These are phyloP conservation scores for Arremon aurantiirostris DNA, from an alignment of 2,797 vertebrate species.

Conservation along the genomic window DNA sequence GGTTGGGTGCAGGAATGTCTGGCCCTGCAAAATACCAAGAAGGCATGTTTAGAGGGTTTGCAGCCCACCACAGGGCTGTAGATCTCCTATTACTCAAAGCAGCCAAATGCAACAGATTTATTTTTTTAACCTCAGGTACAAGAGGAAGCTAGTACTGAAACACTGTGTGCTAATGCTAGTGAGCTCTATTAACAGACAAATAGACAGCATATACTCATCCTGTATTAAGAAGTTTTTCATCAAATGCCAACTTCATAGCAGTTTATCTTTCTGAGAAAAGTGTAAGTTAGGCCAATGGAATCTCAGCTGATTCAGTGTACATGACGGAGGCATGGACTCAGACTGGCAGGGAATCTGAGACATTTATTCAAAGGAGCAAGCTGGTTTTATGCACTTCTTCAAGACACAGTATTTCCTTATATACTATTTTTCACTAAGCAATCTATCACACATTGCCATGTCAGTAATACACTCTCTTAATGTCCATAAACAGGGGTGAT, in stretches of 20 bases:
- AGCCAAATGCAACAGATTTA: neutral
- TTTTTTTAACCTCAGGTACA: neutral
- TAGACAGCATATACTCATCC: neutral
- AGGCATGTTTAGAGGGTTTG: neutral
- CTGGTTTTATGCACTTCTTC: neutral
- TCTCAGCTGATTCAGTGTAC: neutral
- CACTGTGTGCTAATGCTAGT: neutral
- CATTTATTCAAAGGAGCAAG: neutral
- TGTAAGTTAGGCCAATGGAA: neutral
- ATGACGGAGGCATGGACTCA: neutral
- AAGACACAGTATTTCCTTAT: neutral
- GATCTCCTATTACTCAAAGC: neutral
- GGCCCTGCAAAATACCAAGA: neutral
- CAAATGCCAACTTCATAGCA: neutral
- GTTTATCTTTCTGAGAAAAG: neutral
- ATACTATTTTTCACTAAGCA: neutral
- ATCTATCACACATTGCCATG: neutral
- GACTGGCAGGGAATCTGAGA: neutral
- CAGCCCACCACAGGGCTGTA: neutral
- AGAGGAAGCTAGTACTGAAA: neutral
- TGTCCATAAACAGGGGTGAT: neutral
- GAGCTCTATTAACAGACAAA: neutral
- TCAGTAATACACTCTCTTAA: no score
- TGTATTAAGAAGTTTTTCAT: neutral
- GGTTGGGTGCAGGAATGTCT: neutral